Evolutionary conservation across 2,888 invertebrate genomes (phyloP), one percentile per base, ranked within the genome.

Genomic region (Agriopis marginaria): DNA sequence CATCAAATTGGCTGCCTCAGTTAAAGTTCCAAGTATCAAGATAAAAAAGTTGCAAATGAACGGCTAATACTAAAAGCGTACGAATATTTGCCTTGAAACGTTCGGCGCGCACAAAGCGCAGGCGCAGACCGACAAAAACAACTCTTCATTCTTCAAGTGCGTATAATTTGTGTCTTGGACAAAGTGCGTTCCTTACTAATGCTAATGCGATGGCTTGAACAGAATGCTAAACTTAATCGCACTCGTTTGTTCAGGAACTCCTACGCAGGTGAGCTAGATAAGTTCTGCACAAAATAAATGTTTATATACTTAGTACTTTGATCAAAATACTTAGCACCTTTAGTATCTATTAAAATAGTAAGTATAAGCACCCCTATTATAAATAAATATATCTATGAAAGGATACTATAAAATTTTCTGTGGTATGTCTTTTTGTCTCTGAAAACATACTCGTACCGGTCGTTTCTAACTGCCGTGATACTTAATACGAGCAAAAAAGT

Each of bases 21-120:
- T 78, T 80, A 79, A 78, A 75, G 73, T 76, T 78, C 68, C 73
- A 81, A 77, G 81, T 82, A 84, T 85, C 84, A 79, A 80, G 76
- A 82, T 82, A 83, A 87, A 84, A 87, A 86, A 84, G 81, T 82
- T 79, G 79, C 81, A 85, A 87, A 82, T 82, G 81, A 85, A 85
- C 82, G 81, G 79, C 83, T 82, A 80, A 81, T 86, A 79, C 82
- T 83, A 76, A 79, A 82, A 81, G 79, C 82, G 79, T 80, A 77
- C 80, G 81, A 86, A 91, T 89, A 84, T 86, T 88, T 87, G 84
- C 79, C 85, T 85, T 88, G 84, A 86, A 85, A 85, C 81, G 80
- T 86, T 87, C 91, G 89, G 90, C 84, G 78, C 75, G 74, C 80
- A 87, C 90, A 91, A 91, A 92, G 91, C 84, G 82, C 78, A 55